phyloP scores from a whole-genome alignment of 1,140 invertebrate genomes.

The Philotrypesis tridentata region DNA sequence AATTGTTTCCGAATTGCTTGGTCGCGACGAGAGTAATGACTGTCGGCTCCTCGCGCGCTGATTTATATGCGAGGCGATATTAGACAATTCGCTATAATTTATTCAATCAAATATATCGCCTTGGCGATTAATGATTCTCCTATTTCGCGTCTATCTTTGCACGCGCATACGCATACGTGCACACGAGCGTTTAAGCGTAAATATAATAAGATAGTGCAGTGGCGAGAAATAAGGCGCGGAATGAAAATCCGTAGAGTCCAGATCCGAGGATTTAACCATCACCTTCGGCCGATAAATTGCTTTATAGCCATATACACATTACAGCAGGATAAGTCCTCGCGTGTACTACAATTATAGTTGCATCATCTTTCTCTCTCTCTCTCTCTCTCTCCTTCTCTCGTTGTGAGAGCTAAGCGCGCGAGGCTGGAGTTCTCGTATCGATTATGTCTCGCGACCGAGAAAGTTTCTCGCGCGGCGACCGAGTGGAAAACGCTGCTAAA shows the following conservation, averaged over 20 bases:
- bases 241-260: neutral
- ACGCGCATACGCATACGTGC: no score
- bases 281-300: neutral
- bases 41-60: no score
- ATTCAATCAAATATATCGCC: no score
- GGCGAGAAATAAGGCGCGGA: neutral
- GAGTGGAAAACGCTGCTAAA: neutral
- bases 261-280: neutral
- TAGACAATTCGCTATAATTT: no score
- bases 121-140: no score
- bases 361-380: neutral
- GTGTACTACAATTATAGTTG: neutral
- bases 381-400: no score
- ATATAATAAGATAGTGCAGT: neutral
- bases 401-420: no score
- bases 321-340: no score
- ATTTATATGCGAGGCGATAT: no score
- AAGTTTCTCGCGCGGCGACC: neutral
- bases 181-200: no score
- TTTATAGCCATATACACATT: no score
- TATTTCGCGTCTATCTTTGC: no score
- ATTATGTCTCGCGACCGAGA: neutral
- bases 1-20: neutral
- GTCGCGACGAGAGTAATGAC: neutral
- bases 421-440: neutral